Evolutionary conservation across 2,797 vertebrate genomes (phyloP).

Genomic region (Streptopelia turtur): DNA sequence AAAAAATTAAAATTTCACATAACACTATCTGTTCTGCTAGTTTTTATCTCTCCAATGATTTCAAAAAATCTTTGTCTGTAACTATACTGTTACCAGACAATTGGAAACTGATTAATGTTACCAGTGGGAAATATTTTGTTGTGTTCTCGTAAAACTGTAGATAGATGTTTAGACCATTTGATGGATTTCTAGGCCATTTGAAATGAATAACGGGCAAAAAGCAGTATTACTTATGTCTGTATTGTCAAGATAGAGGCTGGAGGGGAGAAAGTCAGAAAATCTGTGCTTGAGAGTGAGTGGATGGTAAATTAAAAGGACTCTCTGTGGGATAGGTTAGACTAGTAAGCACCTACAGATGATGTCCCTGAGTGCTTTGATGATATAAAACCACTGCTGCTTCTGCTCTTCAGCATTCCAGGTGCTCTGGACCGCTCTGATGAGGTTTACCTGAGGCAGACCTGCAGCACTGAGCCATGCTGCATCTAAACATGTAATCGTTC

Average conservation of each 20-base stretch:
- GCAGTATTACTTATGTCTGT: neutral
- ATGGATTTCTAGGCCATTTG: neutral
- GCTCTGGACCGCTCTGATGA: neutral
- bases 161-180: neutral
- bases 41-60: neutral
- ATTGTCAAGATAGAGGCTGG: neutral
- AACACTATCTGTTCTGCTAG: neutral
- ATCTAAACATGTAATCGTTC: rapidly evolving
- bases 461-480: neutral
- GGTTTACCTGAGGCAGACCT: neutral
- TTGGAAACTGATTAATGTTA: neutral
- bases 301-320: neutral
- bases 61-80: neutral
- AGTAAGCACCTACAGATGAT: neutral
- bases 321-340: neutral
- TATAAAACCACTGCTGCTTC: neutral
- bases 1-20: neutral
- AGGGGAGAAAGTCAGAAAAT: neutral
- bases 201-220: neutral
- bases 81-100: neutral
- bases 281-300: neutral
- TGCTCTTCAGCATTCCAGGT: neutral
- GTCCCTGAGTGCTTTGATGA: neutral
- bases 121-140: neutral
- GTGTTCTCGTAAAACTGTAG: neutral